A percentile compares a stretch with the other conserved stretches of the same genome.
phyloP scores from a whole-genome alignment of 2,797 vertebrate genomes.

The Holocentrus rufus region DNA sequence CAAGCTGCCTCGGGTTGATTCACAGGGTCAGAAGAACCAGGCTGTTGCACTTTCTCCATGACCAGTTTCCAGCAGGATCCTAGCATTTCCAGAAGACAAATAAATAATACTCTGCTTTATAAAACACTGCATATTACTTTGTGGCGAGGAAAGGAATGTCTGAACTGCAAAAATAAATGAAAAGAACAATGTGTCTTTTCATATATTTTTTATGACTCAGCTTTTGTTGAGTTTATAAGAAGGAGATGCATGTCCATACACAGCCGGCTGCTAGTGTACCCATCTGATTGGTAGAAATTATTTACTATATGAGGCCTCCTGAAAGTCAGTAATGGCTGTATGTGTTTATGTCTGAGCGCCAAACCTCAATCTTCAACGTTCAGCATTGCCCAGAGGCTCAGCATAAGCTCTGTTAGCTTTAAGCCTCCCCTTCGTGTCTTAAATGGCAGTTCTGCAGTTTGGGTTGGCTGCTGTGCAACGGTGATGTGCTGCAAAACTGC shows the following conservation, averaged over 20 bases:
- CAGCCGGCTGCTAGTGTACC: neutral
- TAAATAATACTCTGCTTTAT: neutral
- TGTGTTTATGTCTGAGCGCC: slow-evolving; percentile 31
- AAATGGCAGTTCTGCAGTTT: slow-evolving; percentile 31
- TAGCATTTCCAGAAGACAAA: slow-evolving; percentile 14
- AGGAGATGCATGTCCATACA: slow-evolving; percentile 24
- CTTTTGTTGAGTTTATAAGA: slow-evolving; percentile 41
- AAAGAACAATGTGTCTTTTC: neutral
- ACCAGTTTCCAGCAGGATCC: neutral
- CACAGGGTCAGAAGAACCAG: slow-evolving; percentile 1
- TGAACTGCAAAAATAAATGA: too few relatives aligned
- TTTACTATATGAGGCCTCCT: slow-evolving; percentile 29
- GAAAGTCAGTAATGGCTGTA: slow-evolving; percentile 21
- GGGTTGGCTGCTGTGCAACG: neutral
- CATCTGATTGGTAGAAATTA: slow-evolving; percentile 13
- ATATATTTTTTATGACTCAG: neutral
- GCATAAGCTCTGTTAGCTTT: slow-evolving; percentile 46
- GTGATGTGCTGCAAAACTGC: slow-evolving; percentile 13
- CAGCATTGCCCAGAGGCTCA: slow-evolving; percentile 24
- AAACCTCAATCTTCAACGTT: slow-evolving; percentile 39
- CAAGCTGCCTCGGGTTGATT: slow-evolving; percentile 3
- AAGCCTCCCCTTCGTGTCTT: slow-evolving; percentile 28
- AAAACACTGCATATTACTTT: neutral
- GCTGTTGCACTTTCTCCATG: neutral
- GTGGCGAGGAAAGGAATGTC: neutral